A percentile compares a stretch with the other conserved stretches of the same genome.
These are phyloP conservation scores for Rhingia campestris DNA, from an alignment of 2,888 invertebrate genomes.

Conservation along the genomic window DNA sequence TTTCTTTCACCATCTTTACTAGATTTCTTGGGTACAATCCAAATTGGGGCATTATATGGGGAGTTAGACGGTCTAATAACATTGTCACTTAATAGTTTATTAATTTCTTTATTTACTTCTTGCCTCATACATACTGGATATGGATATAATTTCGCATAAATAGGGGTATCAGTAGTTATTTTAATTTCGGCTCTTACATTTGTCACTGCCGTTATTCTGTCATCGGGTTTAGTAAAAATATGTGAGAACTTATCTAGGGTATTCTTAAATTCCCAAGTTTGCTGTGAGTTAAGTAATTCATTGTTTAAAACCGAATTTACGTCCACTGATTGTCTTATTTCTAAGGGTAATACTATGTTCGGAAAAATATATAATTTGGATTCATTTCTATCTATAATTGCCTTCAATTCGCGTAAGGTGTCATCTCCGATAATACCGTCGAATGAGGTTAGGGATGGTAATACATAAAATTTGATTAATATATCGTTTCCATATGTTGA, in stretches of 20 bases:
- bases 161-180: background rate
- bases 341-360: conserved; percentile 2
- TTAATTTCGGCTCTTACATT: background rate
- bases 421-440: conserved; percentile 16
- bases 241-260: too few relatives aligned
- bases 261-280: too few relatives aligned
- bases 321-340: background rate
- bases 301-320: too few relatives aligned
- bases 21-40: conserved; percentile 43
- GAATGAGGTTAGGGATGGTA: conserved; percentile 18
- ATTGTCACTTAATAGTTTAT: conserved; percentile 76
- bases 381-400: conserved; percentile 5
- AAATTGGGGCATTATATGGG: conserved; percentile 71
- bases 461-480: conserved; percentile 6
- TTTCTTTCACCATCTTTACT: conserved; percentile 13
- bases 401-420: conserved; percentile 6
- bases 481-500: background rate
- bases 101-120: conserved; percentile 78
- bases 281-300: too few relatives aligned
- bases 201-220: conserved; percentile 4
- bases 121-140: conserved; percentile 77
- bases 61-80: conserved; percentile 73
- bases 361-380: conserved; percentile 8
- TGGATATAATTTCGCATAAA: conserved; percentile 76
- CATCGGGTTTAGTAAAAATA: background rate